Evolutionary conservation across 2,888 invertebrate genomes (phyloP), one percentile per base, ranked within the genome.

Genomic region (Aspidapion aeneum): DNA sequence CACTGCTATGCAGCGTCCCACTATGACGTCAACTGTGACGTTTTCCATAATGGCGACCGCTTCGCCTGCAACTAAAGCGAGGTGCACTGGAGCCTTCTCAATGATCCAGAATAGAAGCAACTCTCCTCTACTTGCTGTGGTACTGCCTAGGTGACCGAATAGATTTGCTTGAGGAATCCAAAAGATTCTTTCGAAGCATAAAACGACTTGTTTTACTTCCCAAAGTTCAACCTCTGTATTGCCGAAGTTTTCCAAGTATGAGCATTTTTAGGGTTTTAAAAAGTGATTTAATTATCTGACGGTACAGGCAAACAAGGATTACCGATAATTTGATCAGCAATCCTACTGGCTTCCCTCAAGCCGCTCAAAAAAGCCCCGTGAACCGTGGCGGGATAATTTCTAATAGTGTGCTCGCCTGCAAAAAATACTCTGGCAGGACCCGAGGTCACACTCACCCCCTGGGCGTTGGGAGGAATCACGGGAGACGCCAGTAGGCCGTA

Each of bases 321-420:
- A 57, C 91, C 92, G 67, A 94, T 83, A 69, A 93, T 88, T 73
- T 93, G 90, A 78, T 99, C 97, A 0, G 97, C 94, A 72, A 99
- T 93, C 3, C 96, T 87, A 12, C 96, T 97, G 0, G 98, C 98
- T 79, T 98, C 97, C 21, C 98, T 87, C 17, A 98, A 82, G 0
- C 98, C 99, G 70, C 96, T 97, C 21, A 99, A 84, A 74, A 98
- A 91, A 1, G 99, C 99, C 0, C 98, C 98, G 79, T 99, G 98
- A 0, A 99, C 97, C 0, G 99, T 98, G 1, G 98, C 98, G 0
- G 98, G 98, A 79, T 98, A 98, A 82, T 98, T 96, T 1, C 97
- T 87, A 80, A 96, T 97, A 1, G 99, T 99, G 79, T 99, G 99
- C 80, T 99, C 99, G 18, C 98, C 98, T 82, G 88, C 83, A 80